Evolutionary conservation across 2,797 vertebrate species (phyloP), one percentile per base, ranked within the genome.

Genomic region (Ctenopoma kingsleyae): DNA sequence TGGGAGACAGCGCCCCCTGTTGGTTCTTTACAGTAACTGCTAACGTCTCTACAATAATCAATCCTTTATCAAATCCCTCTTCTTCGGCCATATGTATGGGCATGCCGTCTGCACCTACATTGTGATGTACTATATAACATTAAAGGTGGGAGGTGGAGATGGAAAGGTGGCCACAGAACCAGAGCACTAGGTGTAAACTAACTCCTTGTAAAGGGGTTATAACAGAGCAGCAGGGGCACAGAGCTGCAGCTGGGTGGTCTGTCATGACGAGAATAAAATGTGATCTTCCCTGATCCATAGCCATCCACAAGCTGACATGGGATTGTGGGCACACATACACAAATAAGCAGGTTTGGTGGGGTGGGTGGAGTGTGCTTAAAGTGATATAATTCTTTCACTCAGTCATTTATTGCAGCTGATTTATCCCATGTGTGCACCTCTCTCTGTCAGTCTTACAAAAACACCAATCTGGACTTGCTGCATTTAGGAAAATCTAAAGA

Each of bases 201-300:
- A 76, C 61, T 78, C 64, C 76, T 59, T 50, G 5, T 85, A 80
- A 85, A 84, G 56, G 67, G 79, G 80, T 86, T 75, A 71, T 53
- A 55, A 74, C 55, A 64, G 65, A 66, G 40, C 58, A 19, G 50
- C 46, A 76, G 52, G 59, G 41, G 40, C 43, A 44, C 40, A 25
- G 56, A 61, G 52, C 71, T 73, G 12, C 57, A 62, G 25, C 61
- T 54, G 44, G 56, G 71, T 15, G 30, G 63, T 47, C 63, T 66
- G 57, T 61, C 60, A 47, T 36, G 23, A 52, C 41, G 47, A 68
- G 22, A 52, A 67, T 44, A 38, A 80, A 71, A 82, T 63, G 57
- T 67, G 55, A 68, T 65, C 55, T 36, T 47, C 60, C n/a, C 62
- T 67, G 43, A 76, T 64, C 66, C 54, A 15, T 57, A 76, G 23